These are phyloP conservation scores for Sciurus vulgaris DNA, from an alignment of 2,797 vertebrate genomes.

Conservation along the genomic window DNA sequence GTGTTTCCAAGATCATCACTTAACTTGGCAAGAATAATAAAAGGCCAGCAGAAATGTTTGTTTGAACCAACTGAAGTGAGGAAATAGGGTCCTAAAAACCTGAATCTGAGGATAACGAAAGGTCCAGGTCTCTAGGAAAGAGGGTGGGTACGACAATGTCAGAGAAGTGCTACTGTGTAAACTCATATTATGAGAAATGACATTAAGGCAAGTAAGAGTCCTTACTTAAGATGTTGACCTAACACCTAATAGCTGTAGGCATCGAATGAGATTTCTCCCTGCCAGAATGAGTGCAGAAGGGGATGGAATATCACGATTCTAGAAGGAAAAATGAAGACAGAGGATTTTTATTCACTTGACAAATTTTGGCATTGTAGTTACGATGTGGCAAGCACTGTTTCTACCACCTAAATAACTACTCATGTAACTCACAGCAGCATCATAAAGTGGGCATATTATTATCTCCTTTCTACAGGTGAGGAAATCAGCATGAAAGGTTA, in stretches of 20 bases:
- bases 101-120: neutral
- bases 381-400: neutral
- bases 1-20: constrained; percentile 81
- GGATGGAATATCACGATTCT: neutral
- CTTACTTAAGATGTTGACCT: neutral
- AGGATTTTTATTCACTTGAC: constrained; percentile 6
- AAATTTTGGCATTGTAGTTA: neutral
- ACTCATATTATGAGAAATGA: neutral
- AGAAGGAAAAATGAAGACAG: neutral
- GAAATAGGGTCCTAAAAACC: neutral
- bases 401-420: constrained; percentile 2
- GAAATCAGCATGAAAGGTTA: neutral
- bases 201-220: neutral
- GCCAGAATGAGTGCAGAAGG: neutral
- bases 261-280: neutral
- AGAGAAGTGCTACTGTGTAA: neutral
- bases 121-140: neutral
- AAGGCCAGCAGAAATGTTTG: constrained; percentile 14
- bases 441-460: neutral
- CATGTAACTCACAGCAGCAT: constrained; percentile 4
- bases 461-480: neutral
- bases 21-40: constrained; percentile 73
- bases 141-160: neutral
- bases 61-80: neutral
- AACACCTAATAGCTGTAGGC: neutral